A percentile compares a stretch with the other conserved stretches of the same genome.
These are phyloP conservation scores for Bubalus kerabau DNA, from an alignment of 2,113 vertebrate genomes.

Conservation along the genomic window DNA sequence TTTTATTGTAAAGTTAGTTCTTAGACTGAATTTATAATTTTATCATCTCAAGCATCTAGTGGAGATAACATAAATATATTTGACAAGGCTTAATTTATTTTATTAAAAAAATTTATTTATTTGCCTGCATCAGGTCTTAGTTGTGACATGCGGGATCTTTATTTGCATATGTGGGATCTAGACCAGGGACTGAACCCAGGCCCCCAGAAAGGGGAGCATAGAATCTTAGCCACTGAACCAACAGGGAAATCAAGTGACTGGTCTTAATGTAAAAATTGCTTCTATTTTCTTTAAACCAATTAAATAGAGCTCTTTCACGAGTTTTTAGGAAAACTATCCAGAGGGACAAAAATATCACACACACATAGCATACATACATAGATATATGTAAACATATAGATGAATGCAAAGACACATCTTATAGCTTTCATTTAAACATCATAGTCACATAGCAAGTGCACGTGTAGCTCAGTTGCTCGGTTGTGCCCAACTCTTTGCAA, in stretches of 20 bases:
- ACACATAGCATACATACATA: neutral
- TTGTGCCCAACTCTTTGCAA: neutral
- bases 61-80: neutral
- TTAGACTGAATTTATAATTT: neutral
- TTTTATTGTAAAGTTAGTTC: neutral
- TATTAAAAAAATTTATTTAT: neutral
- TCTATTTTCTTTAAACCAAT: neutral
- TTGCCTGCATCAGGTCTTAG: neutral
- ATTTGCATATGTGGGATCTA: neutral
- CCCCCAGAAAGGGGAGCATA: neutral
- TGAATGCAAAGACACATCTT: neutral
- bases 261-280: neutral
- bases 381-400: neutral
- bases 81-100: neutral
- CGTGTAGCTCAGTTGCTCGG: neutral
- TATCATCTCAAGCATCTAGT: neutral
- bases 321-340: neutral
- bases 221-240: neutral
- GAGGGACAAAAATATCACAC: neutral
- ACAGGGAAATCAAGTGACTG: neutral
- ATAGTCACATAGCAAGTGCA: neutral
- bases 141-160: neutral
- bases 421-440: neutral
- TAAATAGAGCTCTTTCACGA: neutral
- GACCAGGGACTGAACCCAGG: neutral